Base-by-base conservation (phyloP, 2,113 vertebrate species). In the Trematocara stigmaticum region DNA sequence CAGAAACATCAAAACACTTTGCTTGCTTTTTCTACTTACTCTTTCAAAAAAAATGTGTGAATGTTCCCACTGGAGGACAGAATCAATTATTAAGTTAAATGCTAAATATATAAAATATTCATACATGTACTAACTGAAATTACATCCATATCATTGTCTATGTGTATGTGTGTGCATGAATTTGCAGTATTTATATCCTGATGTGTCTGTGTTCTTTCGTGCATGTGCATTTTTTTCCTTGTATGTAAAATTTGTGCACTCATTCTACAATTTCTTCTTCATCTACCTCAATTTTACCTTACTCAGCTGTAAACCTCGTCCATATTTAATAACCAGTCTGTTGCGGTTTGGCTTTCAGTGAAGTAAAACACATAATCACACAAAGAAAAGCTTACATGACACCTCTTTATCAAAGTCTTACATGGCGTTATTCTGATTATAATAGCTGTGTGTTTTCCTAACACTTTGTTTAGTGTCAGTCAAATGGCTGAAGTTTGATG, bases 271-370 rank as follows among this genome's bases (percentile, higher is more conserved):
- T 69, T 69, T 23, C 6, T 69, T 69, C 35, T 80, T 79, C n/a
- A n/a, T n/a, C 64, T 82, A 47, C 15, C 74, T 79, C 35, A 8
- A 10, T 55, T 40, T 47, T 31, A 31, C 47, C 89, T 80, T 69
- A 56, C 80, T 84, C 66, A 66, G 83, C 85, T 69, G n/a, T 76
- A 79, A 82, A 89, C 29, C 64, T 91, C 64, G 13, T 95, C 18
- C 78, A 92, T 94, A 85, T 90, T 91, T 92, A 87, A 93, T 94
- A 83, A 84, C 59, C 57, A 64, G 42, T n/a, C 31, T 15, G 40
- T 55, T 86, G 49, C n/a, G 20, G 56, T 84, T 66, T 83, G 57
- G 78, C 66, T 79, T 49, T 40, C 49, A 81, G 55, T 16, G 51
- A 81, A 87, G 47, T 29, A 74, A 76, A 89, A 45, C 55, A 85